Conservation (phyloP, 2,113 vertebrate genomes). For the Eulemur rufifrons region DNA sequence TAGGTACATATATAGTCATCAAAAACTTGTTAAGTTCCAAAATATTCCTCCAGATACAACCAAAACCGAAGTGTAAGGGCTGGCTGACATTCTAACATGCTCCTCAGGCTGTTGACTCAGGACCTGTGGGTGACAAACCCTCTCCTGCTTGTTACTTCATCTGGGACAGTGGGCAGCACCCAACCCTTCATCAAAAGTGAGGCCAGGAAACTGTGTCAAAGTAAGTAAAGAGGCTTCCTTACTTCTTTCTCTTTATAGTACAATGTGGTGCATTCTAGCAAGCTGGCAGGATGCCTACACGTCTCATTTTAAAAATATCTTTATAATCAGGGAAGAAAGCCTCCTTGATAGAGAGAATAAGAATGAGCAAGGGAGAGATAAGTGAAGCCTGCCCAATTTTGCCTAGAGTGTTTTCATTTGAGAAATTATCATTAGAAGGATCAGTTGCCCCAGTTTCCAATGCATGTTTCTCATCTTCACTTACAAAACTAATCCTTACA, state of each 20-base stretch:
- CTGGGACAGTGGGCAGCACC: not conserved
- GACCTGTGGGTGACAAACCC: not conserved
- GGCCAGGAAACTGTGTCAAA: not conserved
- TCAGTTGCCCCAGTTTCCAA: not conserved
- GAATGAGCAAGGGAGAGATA: not conserved
- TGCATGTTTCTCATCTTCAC: not conserved
- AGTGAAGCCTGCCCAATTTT: not conserved
- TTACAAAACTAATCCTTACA: not conserved
- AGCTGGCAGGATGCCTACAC: not conserved
- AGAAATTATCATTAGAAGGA: not conserved
- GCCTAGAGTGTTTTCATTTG: not conserved
- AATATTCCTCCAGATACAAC: not conserved
- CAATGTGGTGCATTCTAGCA: not conserved
- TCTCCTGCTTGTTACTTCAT: not conserved
- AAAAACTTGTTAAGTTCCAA: not conserved
- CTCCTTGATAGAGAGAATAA: not conserved
- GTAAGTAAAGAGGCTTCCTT: not conserved
- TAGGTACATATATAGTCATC: not conserved
- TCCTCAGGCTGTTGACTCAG: not conserved
- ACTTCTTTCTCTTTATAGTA: not conserved
- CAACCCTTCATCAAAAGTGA: not conserved
- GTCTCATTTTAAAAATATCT: not conserved
- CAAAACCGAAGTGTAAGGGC: not conserved
- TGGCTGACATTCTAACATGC: not conserved
- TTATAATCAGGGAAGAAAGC: not conserved